Base-by-base conservation (phyloP, 2,797 vertebrate genomes). In the Ctenopoma multispine region DNA sequence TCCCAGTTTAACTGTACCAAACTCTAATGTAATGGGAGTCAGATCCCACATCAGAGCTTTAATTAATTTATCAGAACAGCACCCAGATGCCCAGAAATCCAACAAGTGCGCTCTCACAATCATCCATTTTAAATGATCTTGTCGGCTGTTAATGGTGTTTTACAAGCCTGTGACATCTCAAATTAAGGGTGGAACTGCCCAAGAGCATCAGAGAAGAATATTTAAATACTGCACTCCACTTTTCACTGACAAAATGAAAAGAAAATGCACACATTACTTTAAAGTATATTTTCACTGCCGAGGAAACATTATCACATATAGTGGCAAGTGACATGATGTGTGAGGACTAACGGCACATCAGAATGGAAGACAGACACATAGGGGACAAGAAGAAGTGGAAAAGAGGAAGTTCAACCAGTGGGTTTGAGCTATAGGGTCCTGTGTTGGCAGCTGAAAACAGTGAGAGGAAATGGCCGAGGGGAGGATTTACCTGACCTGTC, bases 91-190 rank as follows among this genome's bases (percentile, higher is more conserved):
- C 40, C 29, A 34, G 34, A 68, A 59, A 43, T 63, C 50, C 51
- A 57, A 40, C 57, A 63, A 31, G 43, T 54, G 18, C 27, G 27
- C 40, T 58, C 51, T 20, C 18, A n/a, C 51, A 40, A 48, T 66
- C 36, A 34, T 40, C 36, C 15, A 4, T 21, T 73, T 34, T 48
- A 51, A 67, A 29, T 63, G 57, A 74, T 70, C 17, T 13, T 48
- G 31, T 56, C 69, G 21, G 48, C 29, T 58, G 55, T 29, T 82
- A 79, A 64, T 69, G 72, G 55, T 49, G 68, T 49, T 43, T 63
- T 24, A 36, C 48, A 3, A 18, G 40, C 27, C 40, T 23, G 49
- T 47, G 61, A 51, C 63, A 36, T 63, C 27, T 43, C 24, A 24
- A 51, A 78, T 64, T 12, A 69, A 46, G 40, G 20, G 36, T 63